Evolutionary conservation across 2,797 vertebrate species (phyloP).

Genomic region (Chaenodraco wilsoni): DNA sequence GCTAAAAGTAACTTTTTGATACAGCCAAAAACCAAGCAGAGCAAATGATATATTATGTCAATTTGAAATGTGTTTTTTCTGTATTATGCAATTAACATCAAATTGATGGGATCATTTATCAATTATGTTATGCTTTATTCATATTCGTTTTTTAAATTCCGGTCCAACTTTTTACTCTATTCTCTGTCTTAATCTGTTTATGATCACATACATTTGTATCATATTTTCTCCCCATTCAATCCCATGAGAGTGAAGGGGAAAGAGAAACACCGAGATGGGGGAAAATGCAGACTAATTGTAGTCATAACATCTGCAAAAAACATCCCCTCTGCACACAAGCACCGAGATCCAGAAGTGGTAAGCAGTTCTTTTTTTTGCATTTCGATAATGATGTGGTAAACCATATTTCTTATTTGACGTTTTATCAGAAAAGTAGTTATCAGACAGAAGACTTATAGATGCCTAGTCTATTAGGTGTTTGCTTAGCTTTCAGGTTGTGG

Average conservation of each 20-base stretch:
- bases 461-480: background rate
- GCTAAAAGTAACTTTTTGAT: background rate
- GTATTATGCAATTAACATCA: background rate
- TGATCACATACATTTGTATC: slow-evolving; percentile 11
- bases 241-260: slow-evolving; percentile 70
- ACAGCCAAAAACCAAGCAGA: background rate
- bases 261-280: slow-evolving; percentile 41
- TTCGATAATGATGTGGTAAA: background rate
- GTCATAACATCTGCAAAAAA: slow-evolving; percentile 43
- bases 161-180: background rate
- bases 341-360: slow-evolving; percentile 20
- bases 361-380: slow-evolving; percentile 6
- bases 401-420: background rate
- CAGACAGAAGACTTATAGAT: background rate
- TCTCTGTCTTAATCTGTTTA: slow-evolving; percentile 18
- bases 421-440: slow-evolving; percentile 6
- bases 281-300: slow-evolving; percentile 56
- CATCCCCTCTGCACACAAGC: slow-evolving; percentile 32
- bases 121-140: background rate
- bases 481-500: slow-evolving; percentile 55
- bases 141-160: slow-evolving; percentile 1
- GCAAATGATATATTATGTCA: too few relatives aligned
- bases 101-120: background rate
- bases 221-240: slow-evolving; percentile 46
- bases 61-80: too few relatives aligned